A percentile compares a stretch with the other conserved stretches of the same genome.
Conservation (phyloP, 2,888 invertebrate species). For the Silvanus unidentatus region DNA sequence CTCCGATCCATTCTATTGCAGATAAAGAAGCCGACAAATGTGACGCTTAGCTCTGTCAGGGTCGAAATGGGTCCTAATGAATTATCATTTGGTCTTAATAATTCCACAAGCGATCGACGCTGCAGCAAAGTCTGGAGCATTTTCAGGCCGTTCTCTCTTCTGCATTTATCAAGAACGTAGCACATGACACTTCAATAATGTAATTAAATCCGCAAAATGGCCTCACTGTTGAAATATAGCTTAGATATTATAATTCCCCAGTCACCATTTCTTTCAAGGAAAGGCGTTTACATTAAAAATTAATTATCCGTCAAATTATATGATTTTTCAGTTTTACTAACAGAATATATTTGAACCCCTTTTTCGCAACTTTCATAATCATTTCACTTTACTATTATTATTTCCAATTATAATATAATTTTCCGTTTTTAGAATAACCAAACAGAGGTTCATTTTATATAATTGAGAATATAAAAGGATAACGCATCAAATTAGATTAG, state of each 20-base stretch:
- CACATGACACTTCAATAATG: constrained; percentile 48
- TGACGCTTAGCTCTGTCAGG: constrained; percentile 26
- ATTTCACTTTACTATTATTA: not conserved
- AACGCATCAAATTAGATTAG: too few relatives aligned
- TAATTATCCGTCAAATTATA: constrained; percentile 40
- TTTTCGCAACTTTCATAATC: constrained; percentile 4
- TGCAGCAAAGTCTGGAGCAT: constrained; percentile 34
- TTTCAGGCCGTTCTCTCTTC: constrained; percentile 34
- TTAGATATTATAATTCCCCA: constrained; percentile 42
- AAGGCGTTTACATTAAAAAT: constrained; percentile 38
- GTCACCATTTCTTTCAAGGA: constrained; percentile 32
- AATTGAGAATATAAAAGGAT: too few relatives aligned
- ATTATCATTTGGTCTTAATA: constrained; percentile 41
- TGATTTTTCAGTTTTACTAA: constrained; percentile 21
- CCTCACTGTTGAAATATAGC: constrained; percentile 44
- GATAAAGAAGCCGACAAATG: constrained; percentile 31
- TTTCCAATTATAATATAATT: too few relatives aligned
- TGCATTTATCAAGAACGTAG: constrained; percentile 45
- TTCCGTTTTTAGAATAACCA: too few relatives aligned
- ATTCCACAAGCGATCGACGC: constrained; percentile 34
- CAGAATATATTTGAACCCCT: not conserved
- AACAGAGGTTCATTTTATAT: too few relatives aligned
- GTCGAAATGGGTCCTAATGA: constrained; percentile 25
- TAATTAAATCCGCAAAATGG: constrained; percentile 47
- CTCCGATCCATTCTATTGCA: constrained; percentile 24